A percentile compares a stretch with the other conserved stretches of the same genome.
phyloP scores from a whole-genome alignment of 37 sponge, comb jelly and placozoan genomes.

The Spongilla lacustris region DNA sequence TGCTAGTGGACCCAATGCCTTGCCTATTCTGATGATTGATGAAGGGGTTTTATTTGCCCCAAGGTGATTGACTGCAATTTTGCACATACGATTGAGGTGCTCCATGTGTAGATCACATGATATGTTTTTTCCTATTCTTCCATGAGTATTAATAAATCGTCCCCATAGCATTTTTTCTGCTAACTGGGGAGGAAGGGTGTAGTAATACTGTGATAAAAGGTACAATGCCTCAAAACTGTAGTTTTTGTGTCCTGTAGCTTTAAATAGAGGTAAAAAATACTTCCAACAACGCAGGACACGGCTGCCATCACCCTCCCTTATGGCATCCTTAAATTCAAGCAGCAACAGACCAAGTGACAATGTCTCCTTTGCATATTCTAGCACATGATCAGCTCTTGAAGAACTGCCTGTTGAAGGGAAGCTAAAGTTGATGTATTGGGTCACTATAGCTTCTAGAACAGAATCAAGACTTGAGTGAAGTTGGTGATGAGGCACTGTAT shows the following conservation, averaged over 20 bases:
- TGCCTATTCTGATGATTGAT: conserved; percentile 16
- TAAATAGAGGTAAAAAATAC: conserved; percentile 32
- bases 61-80: conserved; percentile 10
- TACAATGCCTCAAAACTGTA: conserved; percentile 44
- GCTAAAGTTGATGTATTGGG: not conserved
- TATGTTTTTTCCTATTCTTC: conserved; percentile 30
- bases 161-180: conserved; percentile 40
- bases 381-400: conserved; percentile 14
- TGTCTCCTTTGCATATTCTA: conserved; percentile 30
- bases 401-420: not conserved
- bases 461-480: not conserved
- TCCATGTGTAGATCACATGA: conserved; percentile 48
- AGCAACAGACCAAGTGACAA: conserved; percentile 35
- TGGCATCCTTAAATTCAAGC: conserved; percentile 44
- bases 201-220: conserved; percentile 22
- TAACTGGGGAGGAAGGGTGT: conserved; percentile 21
- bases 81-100: conserved; percentile 32
- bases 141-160: conserved; percentile 35
- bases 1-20: not conserved
- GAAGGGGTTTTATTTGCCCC: conserved; percentile 38
- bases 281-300: conserved; percentile 48
- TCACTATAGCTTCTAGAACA: not conserved
- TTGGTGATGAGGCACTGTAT: too few relatives aligned
- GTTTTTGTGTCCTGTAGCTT: conserved; percentile 16
- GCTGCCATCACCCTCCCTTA: conserved; percentile 53